Conservation (phyloP, 2,113 vertebrate species). For the Myotis yumanensis region DNA sequence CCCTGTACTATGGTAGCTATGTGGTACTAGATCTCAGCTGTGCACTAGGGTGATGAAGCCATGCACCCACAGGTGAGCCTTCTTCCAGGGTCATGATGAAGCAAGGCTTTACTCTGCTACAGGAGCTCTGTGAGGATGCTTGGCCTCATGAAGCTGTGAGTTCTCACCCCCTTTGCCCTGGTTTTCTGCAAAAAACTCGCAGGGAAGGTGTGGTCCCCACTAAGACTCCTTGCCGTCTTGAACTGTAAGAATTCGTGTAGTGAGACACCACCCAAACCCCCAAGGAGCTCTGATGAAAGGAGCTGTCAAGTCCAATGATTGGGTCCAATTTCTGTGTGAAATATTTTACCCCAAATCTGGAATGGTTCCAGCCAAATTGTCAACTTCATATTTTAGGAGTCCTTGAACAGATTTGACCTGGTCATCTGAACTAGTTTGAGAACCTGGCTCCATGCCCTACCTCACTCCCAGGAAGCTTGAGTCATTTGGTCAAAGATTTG, state of each 20-base stretch:
- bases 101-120: background rate
- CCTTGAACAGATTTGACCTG: background rate
- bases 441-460: background rate
- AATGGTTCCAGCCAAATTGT: background rate
- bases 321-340: too few species aligned
- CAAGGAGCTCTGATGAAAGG: background rate
- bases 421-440: background rate
- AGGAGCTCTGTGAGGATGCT: background rate
- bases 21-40: background rate
- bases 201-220: background rate
- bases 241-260: background rate
- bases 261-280: background rate
- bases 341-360: background rate
- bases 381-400: conserved; percentile 2
- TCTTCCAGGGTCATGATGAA: background rate
- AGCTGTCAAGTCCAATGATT: background rate
- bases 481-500: background rate
- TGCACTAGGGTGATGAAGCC: background rate
- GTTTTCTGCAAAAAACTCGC: background rate
- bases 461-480: background rate
- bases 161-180: background rate
- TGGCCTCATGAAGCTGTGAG: background rate
- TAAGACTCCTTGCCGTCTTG: background rate
- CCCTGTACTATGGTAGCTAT: background rate
- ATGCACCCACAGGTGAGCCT: background rate